Base-by-base conservation (phyloP, 2,888 invertebrate genomes). In the Thera britannica region DNA sequence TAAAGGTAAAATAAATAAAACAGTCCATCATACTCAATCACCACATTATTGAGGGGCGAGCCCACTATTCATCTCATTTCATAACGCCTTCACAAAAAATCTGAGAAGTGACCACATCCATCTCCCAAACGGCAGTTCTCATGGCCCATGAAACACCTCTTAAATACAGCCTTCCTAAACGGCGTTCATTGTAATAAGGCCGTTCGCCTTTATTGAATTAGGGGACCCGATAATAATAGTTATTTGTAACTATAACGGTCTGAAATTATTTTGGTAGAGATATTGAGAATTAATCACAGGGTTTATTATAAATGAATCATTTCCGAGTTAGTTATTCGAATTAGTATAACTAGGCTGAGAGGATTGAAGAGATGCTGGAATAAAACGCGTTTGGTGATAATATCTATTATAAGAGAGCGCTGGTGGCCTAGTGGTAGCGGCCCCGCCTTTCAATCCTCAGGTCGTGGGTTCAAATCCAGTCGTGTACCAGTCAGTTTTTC, bases 191-290 rank as follows among this genome's bases (percentile, higher is more conserved):
- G 55, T 58, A 58, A 65, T 34, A 48, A 49, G 64, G 61, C 48
- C 58, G 48, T 3, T n/a, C 7, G 34, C 57, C 49, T 58, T 55
- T 62, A 63, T 56, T 57, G 46, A 36, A 48, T 57, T 49, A 56
- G 48, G 44, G 52, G 46, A 46, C 56, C 48, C 62, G 57, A 65
- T 67, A 67, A 71, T 71, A 62, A 67, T 23, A 67, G 57, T 67
- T 57, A 62, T 67, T 70, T 41, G 62, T 23, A 61, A 64, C 61
- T 65, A 64, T 64, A 54, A 62, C 55, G 41, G 57, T 36, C 44
- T 52, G 44, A 49, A 34, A 55, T 62, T 64, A 67, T 67, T 62
- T 65, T 64, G 62, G 59, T 58, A 41, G 49, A 49, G 51, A n/a
- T 60, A 66, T 61, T 66, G 56, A 66, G 2, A 65, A 59, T 59